Evolutionary conservation across 2,113 vertebrate species (phyloP), one percentile per base, ranked within the genome.

Genomic region (Hippocampus barbouri): DNA sequence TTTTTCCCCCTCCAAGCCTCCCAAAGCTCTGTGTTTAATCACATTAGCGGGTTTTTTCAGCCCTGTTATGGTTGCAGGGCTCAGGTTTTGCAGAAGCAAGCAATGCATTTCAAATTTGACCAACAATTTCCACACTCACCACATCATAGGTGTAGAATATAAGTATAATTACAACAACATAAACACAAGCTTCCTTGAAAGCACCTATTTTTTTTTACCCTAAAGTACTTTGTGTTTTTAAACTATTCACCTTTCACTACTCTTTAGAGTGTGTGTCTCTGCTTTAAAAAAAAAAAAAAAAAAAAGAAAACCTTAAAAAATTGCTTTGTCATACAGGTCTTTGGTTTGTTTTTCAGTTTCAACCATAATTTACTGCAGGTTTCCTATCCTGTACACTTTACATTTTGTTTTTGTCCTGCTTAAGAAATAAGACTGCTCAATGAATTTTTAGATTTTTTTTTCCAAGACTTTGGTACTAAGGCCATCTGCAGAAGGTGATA

Each of bases 1-100:
- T 79, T 79, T 80, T 71, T 75, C 59, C 64, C 45, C 81, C 82
- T 77, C 77, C 88, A 89, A 86, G 83, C 81, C 76, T 84, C 78
- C 65, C 74, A 81, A 84, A 88, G 90, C 86, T 82, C 81, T 84
- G 83, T 86, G 79, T 87, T 88, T 87, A 90, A 90, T 91, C 87
- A 89, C 87, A 88, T 89, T 88, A 88, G 75, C 71, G 72, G 0
- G 4, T 4, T 38, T 38, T 85, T 88, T 86, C 38, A 16, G 72
- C 70, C 66, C 68, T 71, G 85, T 73, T 62, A 72, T 77, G 78
- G 85, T 83, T 89, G 78, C 82, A 83, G 79, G 82, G 83, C 77
- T 85, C 79, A 86, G 68, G 81, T 84, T 85, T 77, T 66, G 41
- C 76, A 85, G 85, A 84, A 83, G 45, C 68, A 38, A 76, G 83